A percentile compares a stretch with the other conserved stretches of the same genome.
These are phyloP conservation scores for Gymnoscopelus braueri DNA, from an alignment of 2,797 vertebrate species.

Conservation along the genomic window DNA sequence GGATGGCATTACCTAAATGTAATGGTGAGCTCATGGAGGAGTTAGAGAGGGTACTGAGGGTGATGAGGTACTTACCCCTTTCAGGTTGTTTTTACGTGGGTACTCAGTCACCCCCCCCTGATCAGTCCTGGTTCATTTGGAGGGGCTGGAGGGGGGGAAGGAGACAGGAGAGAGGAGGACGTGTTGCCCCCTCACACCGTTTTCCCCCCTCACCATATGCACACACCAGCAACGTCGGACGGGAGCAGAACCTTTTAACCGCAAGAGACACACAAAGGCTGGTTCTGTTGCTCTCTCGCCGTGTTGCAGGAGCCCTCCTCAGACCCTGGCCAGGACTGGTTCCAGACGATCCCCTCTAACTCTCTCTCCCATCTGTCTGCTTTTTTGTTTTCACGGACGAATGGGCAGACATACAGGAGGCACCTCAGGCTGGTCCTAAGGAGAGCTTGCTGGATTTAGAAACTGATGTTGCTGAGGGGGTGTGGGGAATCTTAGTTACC, in stretches of 20 bases:
- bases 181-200: slow-evolving; percentile 55
- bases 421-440: slow-evolving; percentile 79
- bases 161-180: slow-evolving; percentile 71
- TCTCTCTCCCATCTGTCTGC: slow-evolving; percentile 75
- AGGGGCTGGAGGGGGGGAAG: slow-evolving; percentile 77
- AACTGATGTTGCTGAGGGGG: slow-evolving; percentile 58
- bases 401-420: slow-evolving; percentile 77
- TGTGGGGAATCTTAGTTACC: slow-evolving; percentile 61
- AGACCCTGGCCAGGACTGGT: slow-evolving; percentile 83
- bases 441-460: slow-evolving; percentile 77
- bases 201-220: slow-evolving; percentile 77
- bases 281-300: slow-evolving; percentile 82
- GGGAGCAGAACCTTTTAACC: slow-evolving; percentile 81
- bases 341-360: slow-evolving; percentile 82
- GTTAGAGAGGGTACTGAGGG: slow-evolving; percentile 67
- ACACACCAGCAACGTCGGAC: slow-evolving; percentile 81
- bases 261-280: slow-evolving; percentile 60
- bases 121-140: slow-evolving; percentile 84
- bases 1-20: slow-evolving; percentile 62
- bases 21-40: slow-evolving; percentile 66
- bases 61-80: slow-evolving; percentile 85
- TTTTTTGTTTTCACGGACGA: slow-evolving; percentile 51
- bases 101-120: slow-evolving; percentile 77
- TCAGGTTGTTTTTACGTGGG: slow-evolving; percentile 77
- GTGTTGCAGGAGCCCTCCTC: slow-evolving; percentile 83